A percentile compares a stretch with the other conserved stretches of the same genome.
Conservation (phyloP, 2,888 invertebrate species). For the Brachylomia viminalis region DNA sequence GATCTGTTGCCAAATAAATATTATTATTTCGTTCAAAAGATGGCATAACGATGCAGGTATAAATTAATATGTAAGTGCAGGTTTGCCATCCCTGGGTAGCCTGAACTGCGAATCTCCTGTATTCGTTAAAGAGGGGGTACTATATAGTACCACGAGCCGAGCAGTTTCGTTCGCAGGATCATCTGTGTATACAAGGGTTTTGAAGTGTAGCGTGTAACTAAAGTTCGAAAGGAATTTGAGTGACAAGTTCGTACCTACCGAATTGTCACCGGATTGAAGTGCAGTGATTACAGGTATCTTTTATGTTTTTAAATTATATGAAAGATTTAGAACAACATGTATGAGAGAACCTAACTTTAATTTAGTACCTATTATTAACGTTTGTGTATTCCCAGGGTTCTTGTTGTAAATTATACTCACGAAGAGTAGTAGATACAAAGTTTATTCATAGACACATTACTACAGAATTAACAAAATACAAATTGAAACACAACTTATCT, state of each 20-base stretch:
- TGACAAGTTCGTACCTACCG: neutral
- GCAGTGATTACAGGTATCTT: neutral
- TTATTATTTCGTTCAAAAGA: neutral
- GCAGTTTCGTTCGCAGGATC: neutral
- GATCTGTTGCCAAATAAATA: neutral
- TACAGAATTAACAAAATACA: too few species aligned
- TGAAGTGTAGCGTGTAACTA: too few species aligned
- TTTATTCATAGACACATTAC: too few species aligned
- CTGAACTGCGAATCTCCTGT: neutral
- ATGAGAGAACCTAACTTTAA: too few species aligned
- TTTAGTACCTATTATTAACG: too few species aligned
- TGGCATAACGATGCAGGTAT: neutral
- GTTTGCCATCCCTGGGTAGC: neutral
- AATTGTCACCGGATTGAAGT: slow-evolving; percentile 9
- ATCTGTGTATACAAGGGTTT: neutral
- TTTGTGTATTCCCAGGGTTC: too few species aligned
- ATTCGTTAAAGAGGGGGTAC: slow-evolving; percentile 17
- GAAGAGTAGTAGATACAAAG: too few species aligned
- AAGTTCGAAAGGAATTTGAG: slow-evolving; percentile 4
- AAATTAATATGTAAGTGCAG: neutral
- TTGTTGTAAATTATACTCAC: too few species aligned
- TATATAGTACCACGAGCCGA: too few species aligned
- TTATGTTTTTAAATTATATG: neutral
- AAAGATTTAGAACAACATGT: too few species aligned
- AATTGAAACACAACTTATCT: too few species aligned